Conservation (phyloP, 2,888 invertebrate genomes). For the Clostera curtula region DNA sequence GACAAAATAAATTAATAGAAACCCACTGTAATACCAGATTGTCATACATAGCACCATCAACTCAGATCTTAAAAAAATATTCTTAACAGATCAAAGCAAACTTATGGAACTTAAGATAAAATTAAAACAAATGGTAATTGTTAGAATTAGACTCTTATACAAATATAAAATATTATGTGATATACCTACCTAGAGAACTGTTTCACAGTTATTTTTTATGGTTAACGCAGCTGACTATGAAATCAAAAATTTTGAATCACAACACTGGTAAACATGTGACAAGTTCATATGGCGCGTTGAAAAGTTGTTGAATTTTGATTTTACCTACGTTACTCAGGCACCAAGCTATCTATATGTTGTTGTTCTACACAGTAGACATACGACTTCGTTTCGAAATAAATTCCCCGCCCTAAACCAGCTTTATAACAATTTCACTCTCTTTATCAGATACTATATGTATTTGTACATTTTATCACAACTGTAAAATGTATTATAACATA, state of each 20-base stretch:
- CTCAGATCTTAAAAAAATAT: slow-evolving; percentile 62
- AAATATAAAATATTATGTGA: slow-evolving; percentile 52
- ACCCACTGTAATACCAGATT: slow-evolving; percentile 21
- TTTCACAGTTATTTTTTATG: slow-evolving; percentile 50
- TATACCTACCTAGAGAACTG: slow-evolving; percentile 63
- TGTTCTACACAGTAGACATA: slow-evolving; percentile 75
- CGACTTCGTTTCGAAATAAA: slow-evolving; percentile 71
- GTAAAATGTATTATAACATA: slow-evolving; percentile 10
- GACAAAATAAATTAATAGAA: slow-evolving; percentile 29
- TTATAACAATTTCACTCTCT: slow-evolving; percentile 31
- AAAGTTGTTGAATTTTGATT: slow-evolving; percentile 4
- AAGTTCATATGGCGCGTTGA: too few relatives aligned
- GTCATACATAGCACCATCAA: slow-evolving; percentile 40
- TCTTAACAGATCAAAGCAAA: slow-evolving; percentile 72
- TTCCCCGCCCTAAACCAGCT: slow-evolving; percentile 44
- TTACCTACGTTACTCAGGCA: slow-evolving; percentile 43
- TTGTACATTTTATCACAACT: slow-evolving; percentile 21
- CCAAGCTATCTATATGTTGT: slow-evolving; percentile 56
- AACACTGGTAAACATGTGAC: slow-evolving; percentile 39
- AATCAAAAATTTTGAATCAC: slow-evolving; percentile 52
- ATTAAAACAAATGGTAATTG: slow-evolving; percentile 59
- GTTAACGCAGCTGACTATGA: slow-evolving; percentile 36
- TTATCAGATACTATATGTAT: slow-evolving; percentile 21
- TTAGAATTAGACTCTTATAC: slow-evolving; percentile 61
- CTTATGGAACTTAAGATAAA: slow-evolving; percentile 60